Conservation (phyloP, 2,888 invertebrate species). For the Netelia melanura region DNA sequence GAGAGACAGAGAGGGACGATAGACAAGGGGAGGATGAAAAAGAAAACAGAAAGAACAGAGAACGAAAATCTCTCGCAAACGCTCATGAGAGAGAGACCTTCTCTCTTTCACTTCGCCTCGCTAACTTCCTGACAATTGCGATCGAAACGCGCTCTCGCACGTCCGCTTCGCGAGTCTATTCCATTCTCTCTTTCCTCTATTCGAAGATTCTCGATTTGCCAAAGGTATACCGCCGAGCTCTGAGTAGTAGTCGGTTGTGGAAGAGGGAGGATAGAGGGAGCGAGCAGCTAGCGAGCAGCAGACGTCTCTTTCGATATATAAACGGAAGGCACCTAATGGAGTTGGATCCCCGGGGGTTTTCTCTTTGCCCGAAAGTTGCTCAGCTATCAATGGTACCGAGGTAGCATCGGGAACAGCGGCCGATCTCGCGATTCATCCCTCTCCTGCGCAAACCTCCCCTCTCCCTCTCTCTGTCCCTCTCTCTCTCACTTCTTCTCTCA, state of each 20-base stretch:
- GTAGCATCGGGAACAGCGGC: conserved; percentile 25
- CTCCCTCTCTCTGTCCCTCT: not conserved
- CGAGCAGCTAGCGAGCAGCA: conserved; percentile 21
- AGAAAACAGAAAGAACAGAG: conserved; percentile 61
- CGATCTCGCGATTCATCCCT: conserved; percentile 24
- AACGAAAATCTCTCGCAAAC: conserved; percentile 13
- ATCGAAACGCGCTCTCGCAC: conserved; percentile 50
- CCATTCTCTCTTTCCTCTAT: conserved; percentile 16
- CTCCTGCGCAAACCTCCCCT: not conserved
- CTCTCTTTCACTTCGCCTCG: conserved; percentile 52
- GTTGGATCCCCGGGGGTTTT: conserved; percentile 58
- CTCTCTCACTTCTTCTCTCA: not conserved
- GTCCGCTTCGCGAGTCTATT: conserved; percentile 50
- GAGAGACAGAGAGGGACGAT: not conserved
- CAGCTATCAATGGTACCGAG: conserved; percentile 39
- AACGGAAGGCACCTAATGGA: conserved; percentile 65
- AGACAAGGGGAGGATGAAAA: conserved; percentile 17
- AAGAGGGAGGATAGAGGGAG: not conserved
- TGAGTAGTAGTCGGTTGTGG: not conserved
- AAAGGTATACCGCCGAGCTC: conserved; percentile 20
- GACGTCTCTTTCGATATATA: conserved; percentile 57
- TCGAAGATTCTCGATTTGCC: conserved; percentile 51
- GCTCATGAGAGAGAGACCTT: conserved; percentile 36
- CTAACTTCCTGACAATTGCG: conserved; percentile 63
- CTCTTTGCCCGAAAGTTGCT: conserved; percentile 53